Conservation (phyloP, 2,888 invertebrate species). For the Pelosia muscerda region DNA sequence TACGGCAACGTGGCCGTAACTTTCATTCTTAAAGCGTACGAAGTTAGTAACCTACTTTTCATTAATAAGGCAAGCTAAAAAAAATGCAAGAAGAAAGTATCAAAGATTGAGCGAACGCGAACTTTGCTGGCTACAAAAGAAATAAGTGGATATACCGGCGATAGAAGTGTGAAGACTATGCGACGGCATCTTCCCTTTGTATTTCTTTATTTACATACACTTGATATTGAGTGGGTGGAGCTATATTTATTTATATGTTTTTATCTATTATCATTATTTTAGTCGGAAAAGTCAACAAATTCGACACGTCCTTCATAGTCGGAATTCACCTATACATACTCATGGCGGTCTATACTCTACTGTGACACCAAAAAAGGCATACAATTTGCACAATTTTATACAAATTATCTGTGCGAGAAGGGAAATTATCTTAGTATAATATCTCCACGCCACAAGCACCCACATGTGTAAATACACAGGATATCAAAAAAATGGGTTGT, state of each 20-base stretch:
- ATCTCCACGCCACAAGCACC: too few species aligned
- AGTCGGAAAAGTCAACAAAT: too few species aligned
- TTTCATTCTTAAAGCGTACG: constrained; percentile 86
- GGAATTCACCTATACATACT: neutral
- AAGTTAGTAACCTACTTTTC: constrained; percentile 87
- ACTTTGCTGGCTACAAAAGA: constrained; percentile 76
- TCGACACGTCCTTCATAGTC: neutral
- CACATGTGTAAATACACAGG: too few species aligned
- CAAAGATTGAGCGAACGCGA: constrained; percentile 86
- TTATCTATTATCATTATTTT: too few species aligned
- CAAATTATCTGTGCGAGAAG: too few species aligned
- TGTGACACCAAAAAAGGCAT: too few species aligned
- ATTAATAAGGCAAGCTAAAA: constrained; percentile 86
- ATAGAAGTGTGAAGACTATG: neutral
- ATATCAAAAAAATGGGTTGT: too few species aligned
- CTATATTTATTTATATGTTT: too few species aligned
- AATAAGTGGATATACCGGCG: constrained; percentile 57
- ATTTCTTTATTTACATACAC: neutral
- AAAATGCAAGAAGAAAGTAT: constrained; percentile 87
- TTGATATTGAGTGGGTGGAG: too few species aligned
- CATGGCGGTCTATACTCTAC: too few species aligned
- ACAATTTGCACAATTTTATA: too few species aligned
- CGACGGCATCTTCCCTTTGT: neutral
- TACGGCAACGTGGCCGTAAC: constrained; percentile 85
- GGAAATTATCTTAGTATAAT: too few species aligned